Evolutionary conservation across 2,797 vertebrate genomes (phyloP).

Genomic region (Labroides dimidiatus): DNA sequence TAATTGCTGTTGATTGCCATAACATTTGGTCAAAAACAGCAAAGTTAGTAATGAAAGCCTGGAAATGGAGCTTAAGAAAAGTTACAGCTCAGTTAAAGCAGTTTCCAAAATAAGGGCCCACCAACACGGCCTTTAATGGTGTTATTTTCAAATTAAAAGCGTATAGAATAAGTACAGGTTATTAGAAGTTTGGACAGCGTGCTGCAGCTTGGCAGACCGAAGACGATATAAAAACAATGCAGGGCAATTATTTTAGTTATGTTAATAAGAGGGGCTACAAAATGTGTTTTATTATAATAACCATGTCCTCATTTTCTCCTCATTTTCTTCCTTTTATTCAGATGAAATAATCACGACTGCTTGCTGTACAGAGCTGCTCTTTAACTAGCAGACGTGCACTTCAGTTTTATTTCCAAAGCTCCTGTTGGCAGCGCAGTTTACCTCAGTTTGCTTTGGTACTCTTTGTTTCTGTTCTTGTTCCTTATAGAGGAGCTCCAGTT

Average conservation of each 20-base stretch:
- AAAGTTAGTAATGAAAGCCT: constrained; percentile 38
- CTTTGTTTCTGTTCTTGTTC: constrained; percentile 7
- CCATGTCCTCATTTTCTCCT: constrained; percentile 44
- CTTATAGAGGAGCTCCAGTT: constrained; percentile 14
- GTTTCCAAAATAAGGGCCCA: constrained; percentile 60
- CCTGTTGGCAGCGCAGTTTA: constrained; percentile 1
- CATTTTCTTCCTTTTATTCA: constrained; percentile 32
- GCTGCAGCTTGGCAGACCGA: constrained; percentile 58
- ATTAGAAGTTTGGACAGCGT: constrained; percentile 57
- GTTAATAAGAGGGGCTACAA: constrained; percentile 65
- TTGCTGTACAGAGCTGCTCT: constrained; percentile 3
- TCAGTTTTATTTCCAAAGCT: constrained; percentile 21
- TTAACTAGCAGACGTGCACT: constrained; percentile 15
- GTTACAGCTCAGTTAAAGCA: constrained; percentile 50
- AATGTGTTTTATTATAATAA: constrained; percentile 69
- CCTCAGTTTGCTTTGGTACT: constrained; percentile 9
- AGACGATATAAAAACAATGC: constrained; percentile 62
- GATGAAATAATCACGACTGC: constrained; percentile 14
- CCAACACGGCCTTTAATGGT: constrained; percentile 62
- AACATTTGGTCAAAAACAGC: constrained; percentile 55
- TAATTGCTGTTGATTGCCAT: constrained; percentile 44
- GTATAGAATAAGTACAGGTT: constrained; percentile 67
- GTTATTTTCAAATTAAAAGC: constrained; percentile 70
- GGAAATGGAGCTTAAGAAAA: constrained; percentile 37
- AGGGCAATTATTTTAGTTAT: constrained; percentile 53